Percentiles rank a stretch among this genome's conserved stretches.
Conservation (phyloP, 2,797 vertebrate species). For the Spondyliosoma cantharus region DNA sequence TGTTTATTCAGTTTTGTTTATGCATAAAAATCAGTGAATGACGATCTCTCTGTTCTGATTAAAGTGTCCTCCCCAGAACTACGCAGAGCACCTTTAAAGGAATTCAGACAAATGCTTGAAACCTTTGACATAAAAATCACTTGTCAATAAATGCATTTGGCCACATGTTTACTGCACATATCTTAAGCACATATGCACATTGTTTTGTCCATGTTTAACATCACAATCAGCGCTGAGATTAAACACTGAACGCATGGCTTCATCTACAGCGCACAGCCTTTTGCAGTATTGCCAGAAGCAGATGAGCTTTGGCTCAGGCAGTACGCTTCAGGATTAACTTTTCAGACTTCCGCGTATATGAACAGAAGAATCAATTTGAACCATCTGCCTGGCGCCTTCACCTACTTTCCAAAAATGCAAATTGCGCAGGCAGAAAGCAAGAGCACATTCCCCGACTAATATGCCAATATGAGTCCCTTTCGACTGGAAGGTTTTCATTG, state of each 20-base stretch:
- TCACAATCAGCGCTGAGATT: constrained; percentile 56
- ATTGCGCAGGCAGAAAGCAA: constrained; percentile 61
- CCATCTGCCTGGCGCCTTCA: constrained; percentile 69
- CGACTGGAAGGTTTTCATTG: constrained; percentile 61
- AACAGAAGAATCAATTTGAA: constrained; percentile 69
- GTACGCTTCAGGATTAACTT: constrained; percentile 56
- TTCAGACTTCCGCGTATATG: constrained; percentile 61
- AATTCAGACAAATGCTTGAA: neutral
- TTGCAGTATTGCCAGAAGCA: constrained; percentile 41
- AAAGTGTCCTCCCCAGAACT: too few species aligned
- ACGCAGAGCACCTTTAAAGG: too few species aligned
- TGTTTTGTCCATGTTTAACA: constrained; percentile 34
- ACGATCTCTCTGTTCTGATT: too few species aligned
- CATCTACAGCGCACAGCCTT: constrained; percentile 37
- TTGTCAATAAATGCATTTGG: constrained; percentile 4
- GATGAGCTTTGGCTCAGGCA: constrained; percentile 59
- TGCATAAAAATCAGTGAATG: too few species aligned
- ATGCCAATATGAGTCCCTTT: constrained; percentile 40
- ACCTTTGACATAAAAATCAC: neutral
- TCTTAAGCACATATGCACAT: constrained; percentile 32
- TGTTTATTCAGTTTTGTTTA: too few species aligned
- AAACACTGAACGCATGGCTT: constrained; percentile 55
- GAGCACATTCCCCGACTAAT: constrained; percentile 56
- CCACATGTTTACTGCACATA: neutral
- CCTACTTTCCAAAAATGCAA: constrained; percentile 71